phyloP scores from a whole-genome alignment of 2,888 invertebrate genomes.

The Mythimna vitellina region DNA sequence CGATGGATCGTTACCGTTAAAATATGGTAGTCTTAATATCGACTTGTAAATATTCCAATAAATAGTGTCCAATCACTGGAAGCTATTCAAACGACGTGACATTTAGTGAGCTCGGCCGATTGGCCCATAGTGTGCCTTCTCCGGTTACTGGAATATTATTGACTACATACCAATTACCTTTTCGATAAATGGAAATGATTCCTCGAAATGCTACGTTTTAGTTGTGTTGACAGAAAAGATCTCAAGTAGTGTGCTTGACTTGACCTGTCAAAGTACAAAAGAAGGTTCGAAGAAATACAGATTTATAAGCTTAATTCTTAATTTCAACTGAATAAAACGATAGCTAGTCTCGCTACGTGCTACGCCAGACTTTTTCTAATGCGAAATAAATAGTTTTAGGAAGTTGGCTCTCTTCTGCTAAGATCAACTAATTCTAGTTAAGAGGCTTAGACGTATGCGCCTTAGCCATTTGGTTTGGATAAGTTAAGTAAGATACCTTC shows the following conservation, averaged over 20 bases:
- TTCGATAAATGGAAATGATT: background rate
- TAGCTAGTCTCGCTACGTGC: no score
- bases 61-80: slow-evolving; percentile 11
- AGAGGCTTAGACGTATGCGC: no score
- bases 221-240: no score
- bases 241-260: background rate
- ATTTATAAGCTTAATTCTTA: background rate
- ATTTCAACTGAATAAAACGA: background rate
- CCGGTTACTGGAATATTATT: slow-evolving; percentile 10
- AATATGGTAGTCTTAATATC: slow-evolving; percentile 11
- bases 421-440: no score
- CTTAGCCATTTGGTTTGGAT: background rate
- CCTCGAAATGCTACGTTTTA: background rate
- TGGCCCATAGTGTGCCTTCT: slow-evolving; percentile 23
- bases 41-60: slow-evolving; percentile 17
- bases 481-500: background rate
- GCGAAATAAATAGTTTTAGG: no score
- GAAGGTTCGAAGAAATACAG: background rate
- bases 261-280: background rate
- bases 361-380: no score
- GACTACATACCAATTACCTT: slow-evolving; percentile 9
- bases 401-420: no score
- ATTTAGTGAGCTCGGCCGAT: slow-evolving; percentile 35
- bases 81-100: slow-evolving; percentile 26
- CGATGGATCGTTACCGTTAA: background rate